Base-by-base conservation (phyloP, 64 coral and sea anemone species). In the Porites lutea region DNA sequence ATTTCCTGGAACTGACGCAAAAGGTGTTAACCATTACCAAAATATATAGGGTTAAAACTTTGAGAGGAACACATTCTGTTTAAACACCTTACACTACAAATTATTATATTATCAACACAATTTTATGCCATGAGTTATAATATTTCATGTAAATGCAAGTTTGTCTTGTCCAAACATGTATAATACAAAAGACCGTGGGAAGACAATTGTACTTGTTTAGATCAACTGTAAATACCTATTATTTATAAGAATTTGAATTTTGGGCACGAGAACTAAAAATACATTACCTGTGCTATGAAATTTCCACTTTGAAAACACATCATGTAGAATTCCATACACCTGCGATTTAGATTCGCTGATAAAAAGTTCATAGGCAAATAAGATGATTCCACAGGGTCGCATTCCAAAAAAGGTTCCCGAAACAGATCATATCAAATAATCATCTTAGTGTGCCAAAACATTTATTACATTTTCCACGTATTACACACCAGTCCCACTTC, bases 341-440 rank as follows among this genome's bases (percentile, higher is more conserved):
- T 89, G 87, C 3, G 72, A 89, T 52, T 89, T 89, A 15, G 87
- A 89, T 63, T 89, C 87, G 71, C 87, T 63, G 2, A 89, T 57
- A 20, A 89, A 89, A 3, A 89, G 58, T 47, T 89, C 72, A 77
- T 89, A 89, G 0, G 44, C 72, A 47, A 89, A 89, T 2, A 89
- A 59, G 54, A 89, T 89, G 13, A 89, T 77, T 4, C 87, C 87
- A 89, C 87, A 89, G 16, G 53, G 54, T 37, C 55, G 76, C 87
- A 89, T 89, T 14, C 87, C 87, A 89, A 89, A 77, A 48, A 89
- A 89, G 10, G 87, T 89, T 9, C 87, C 87, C 65, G 52, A n/a
- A n/a, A n/a, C n/a, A n/a, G n/a, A n/a, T n/a, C n/a, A n/a, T n/a
- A n/a, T 67, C 65, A 67, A 67, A 67, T 67, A 11, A 67, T 67